A percentile compares a stretch with the other conserved stretches of the same genome.
Conservation (phyloP, 1,140 invertebrate species). For the Phocides pigmalion region DNA sequence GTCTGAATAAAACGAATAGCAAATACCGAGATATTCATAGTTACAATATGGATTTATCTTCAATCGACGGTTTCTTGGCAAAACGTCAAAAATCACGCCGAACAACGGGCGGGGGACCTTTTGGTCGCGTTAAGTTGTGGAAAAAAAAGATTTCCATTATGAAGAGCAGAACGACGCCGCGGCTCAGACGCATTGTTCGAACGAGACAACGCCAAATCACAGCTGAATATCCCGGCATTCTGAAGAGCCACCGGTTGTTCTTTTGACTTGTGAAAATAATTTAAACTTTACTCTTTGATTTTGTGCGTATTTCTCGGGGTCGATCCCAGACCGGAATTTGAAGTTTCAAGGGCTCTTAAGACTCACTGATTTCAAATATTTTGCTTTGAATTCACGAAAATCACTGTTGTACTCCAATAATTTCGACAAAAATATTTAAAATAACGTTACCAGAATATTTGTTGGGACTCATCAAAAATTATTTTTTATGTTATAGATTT, state of each 20-base stretch:
- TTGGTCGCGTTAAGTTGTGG: slow-evolving; percentile 25
- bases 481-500: too few relatives aligned
- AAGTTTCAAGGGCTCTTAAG: slow-evolving; percentile 16
- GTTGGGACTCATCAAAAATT: too few relatives aligned
- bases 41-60: slow-evolving; percentile 28
- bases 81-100: slow-evolving; percentile 23
- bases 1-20: slow-evolving; percentile 19
- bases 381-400: slow-evolving; percentile 10
- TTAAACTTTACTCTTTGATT: slow-evolving; percentile 30
- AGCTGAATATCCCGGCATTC: slow-evolving; percentile 17
- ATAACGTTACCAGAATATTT: not conserved
- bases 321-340: slow-evolving; percentile 8
- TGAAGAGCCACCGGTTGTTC: slow-evolving; percentile 25
- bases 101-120: slow-evolving; percentile 7
- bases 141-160: slow-evolving; percentile 30
- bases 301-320: slow-evolving; percentile 12
- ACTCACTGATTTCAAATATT: slow-evolving; percentile 15
- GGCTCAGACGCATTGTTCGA: slow-evolving; percentile 22
- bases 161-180: slow-evolving; percentile 16
- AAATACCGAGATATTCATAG: slow-evolving; percentile 24
- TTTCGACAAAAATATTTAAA: not conserved
- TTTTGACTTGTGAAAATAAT: slow-evolving; percentile 25
- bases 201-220: slow-evolving; percentile 21
- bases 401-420: not conserved
- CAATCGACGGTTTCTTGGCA: slow-evolving; percentile 21